Conservation (phyloP, 1,140 invertebrate species). For the Chymomyza costata region DNA sequence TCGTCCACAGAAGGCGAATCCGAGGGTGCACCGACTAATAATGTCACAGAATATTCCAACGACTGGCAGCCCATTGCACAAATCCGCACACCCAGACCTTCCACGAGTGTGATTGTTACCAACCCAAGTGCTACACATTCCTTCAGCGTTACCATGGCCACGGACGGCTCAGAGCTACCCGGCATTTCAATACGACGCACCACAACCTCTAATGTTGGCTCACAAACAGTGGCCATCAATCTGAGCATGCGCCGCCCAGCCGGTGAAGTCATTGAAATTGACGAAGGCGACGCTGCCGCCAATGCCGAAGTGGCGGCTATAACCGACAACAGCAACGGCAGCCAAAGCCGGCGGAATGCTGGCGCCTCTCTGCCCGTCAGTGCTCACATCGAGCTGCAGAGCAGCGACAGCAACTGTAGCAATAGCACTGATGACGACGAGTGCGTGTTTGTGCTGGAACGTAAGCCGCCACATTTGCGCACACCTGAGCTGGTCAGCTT, state of each 20-base stretch:
- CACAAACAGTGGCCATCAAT: constrained; percentile 60
- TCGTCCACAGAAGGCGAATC: constrained; percentile 40
- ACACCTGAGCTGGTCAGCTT: constrained; percentile 79
- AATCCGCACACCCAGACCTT: constrained; percentile 28
- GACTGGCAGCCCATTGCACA: constrained; percentile 8
- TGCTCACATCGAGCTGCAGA: constrained; percentile 61
- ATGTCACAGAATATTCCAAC: constrained; percentile 14
- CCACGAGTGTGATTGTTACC: constrained; percentile 61
- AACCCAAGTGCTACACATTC: constrained; percentile 62
- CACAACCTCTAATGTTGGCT: constrained; percentile 54
- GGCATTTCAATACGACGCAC: constrained; percentile 55
- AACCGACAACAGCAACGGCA: constrained; percentile 40
- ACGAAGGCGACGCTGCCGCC: constrained; percentile 55
- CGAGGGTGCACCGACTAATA: not conserved
- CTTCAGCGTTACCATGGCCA: constrained; percentile 56
- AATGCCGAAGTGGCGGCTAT: constrained; percentile 62
- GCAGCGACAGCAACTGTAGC: constrained; percentile 36
- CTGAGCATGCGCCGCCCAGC: constrained; percentile 55
- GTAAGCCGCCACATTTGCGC: constrained; percentile 78
- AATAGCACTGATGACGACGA: constrained; percentile 56
- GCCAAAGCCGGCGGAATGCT: constrained; percentile 31
- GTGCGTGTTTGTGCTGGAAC: constrained; percentile 68
- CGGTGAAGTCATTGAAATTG: constrained; percentile 57
- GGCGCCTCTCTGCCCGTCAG: constrained; percentile 50
- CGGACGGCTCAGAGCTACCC: constrained; percentile 53